Evolutionary conservation across 2,113 vertebrate species (phyloP).

Genomic region (pig (Sus scrofa)): T2T-Sscrofa CM000824.6:131960001-131960500

Average conservation of each 20-base stretch:
- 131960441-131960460: constrained; percentile 31
- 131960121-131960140: not conserved
- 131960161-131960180: not conserved
- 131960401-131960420: not conserved
- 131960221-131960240: not conserved
- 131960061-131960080: not conserved
- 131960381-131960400: not conserved
- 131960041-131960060: not conserved
- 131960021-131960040: not conserved
- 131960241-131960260: not conserved
- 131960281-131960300: not conserved
- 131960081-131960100: not conserved
- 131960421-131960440: constrained; percentile 5
- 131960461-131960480: constrained; percentile 33
- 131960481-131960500: constrained; percentile 62
- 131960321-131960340: not conserved
- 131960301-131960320: not conserved
- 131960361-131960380: not conserved
- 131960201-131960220: not conserved
- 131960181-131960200: not conserved
- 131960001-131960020: not conserved
- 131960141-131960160: not conserved
- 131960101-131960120: not conserved
- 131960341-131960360: not conserved
- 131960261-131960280: not conserved